Evolutionary conservation across 2,888 invertebrate species (phyloP).

Genomic region (Pristionchus arcanus): DNA sequence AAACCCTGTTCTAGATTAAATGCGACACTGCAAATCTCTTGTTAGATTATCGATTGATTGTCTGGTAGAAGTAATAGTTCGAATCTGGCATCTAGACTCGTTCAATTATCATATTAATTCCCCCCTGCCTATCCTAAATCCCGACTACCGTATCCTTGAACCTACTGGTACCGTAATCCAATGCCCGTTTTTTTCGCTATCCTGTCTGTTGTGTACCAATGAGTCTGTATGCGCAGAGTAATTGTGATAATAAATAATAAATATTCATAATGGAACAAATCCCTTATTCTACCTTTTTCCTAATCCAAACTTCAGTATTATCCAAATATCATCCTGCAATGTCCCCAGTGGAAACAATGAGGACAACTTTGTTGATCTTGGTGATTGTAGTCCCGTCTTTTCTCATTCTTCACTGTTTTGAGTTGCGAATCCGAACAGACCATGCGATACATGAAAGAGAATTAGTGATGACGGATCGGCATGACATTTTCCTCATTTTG

Average conservation of each 20-base stretch:
- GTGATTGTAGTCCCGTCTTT: too few species aligned
- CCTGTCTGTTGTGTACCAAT: constrained; percentile 22
- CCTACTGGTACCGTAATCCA: constrained; percentile 35
- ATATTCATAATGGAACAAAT: too few species aligned
- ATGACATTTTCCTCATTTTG: too few species aligned
- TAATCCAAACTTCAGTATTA: too few species aligned
- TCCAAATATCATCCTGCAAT: too few species aligned
- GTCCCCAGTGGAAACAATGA: too few species aligned
- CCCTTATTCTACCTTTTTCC: too few species aligned
- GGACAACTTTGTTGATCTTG: too few species aligned
- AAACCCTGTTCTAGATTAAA: background rate
- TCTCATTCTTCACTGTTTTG: too few species aligned
- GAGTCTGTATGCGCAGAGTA: constrained; percentile 24
- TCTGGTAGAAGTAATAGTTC: background rate
- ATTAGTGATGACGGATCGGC: too few species aligned
- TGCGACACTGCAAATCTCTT: background rate
- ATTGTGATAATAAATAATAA: constrained; percentile 37
- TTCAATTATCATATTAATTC: background rate
- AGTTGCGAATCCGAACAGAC: too few species aligned
- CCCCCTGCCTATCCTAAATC: background rate
- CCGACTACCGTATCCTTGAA: constrained; percentile 7
- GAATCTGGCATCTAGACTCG: background rate
- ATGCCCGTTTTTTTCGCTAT: constrained; percentile 7
- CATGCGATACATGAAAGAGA: too few species aligned
- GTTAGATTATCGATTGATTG: constrained; percentile 1